phyloP scores from a whole-genome alignment of 2,113 vertebrate genomes.

The Myotis davidii region DNA sequence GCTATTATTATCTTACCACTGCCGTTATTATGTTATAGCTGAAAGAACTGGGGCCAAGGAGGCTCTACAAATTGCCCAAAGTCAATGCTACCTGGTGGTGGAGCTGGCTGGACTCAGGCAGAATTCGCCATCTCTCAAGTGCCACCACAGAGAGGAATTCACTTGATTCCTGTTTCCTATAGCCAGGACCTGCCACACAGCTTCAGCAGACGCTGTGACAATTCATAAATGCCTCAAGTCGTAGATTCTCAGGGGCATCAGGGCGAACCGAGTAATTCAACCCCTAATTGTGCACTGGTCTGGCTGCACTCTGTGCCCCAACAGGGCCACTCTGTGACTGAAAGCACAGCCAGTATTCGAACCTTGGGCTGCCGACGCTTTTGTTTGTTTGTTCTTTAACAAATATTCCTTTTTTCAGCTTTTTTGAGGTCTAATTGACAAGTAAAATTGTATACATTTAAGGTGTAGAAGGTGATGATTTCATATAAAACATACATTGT shows the following conservation, averaged over 20 bases:
- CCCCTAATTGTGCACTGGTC: not conserved
- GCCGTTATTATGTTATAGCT: not conserved
- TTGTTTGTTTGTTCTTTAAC: not conserved
- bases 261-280: not conserved
- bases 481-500: not conserved
- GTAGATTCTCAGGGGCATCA: not conserved
- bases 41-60: not conserved
- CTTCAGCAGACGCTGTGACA: not conserved
- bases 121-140: not conserved
- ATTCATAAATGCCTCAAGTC: not conserved
- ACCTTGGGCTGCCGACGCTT: not conserved
- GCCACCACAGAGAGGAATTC: not conserved
- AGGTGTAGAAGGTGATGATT: not conserved
- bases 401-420: not conserved
- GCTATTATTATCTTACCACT: not conserved
- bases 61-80: not conserved
- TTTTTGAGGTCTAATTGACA: not conserved
- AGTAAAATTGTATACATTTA: not conserved
- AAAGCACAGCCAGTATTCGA: not conserved
- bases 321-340: not conserved
- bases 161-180: not conserved
- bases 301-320: no score
- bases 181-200: not conserved
- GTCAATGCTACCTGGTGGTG: not conserved
- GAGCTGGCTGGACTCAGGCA: not conserved